Evolutionary conservation across 2,888 invertebrate species (phyloP).

Genomic region (Philaethria dido): DNA sequence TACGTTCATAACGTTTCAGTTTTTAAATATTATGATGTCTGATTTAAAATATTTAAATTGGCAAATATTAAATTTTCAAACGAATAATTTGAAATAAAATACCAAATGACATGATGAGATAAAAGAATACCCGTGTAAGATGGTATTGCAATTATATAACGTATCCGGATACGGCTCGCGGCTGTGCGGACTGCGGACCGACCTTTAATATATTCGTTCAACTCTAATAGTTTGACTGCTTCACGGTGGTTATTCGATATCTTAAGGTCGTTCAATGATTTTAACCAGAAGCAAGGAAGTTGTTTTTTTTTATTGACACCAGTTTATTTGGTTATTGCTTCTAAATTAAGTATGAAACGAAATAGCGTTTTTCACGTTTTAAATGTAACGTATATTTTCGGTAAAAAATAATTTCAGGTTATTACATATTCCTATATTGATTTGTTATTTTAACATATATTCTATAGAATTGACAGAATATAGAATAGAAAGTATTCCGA

Average conservation of each 20-base stretch:
- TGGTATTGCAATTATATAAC: constrained; percentile 18
- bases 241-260: constrained; percentile 32
- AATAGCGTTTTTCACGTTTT: background rate
- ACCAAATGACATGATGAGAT: background rate
- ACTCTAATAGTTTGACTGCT: constrained; percentile 35
- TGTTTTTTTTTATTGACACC: background rate
- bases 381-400: background rate
- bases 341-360: background rate
- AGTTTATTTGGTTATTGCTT: constrained; percentile 1
- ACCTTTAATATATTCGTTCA: constrained; percentile 38
- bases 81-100: background rate
- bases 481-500: too few relatives aligned
- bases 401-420: background rate
- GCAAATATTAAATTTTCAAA: background rate
- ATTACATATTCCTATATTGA: too few relatives aligned
- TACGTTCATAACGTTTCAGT: too few relatives aligned
- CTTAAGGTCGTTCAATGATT: constrained; percentile 29
- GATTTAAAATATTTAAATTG: background rate
- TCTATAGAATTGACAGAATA: too few relatives aligned
- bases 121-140: background rate
- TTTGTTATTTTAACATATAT: too few relatives aligned
- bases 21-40: too few relatives aligned
- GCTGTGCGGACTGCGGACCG: constrained; percentile 22
- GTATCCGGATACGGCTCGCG: constrained; percentile 27
- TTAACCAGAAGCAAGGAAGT: constrained; percentile 10